phyloP scores from a whole-genome alignment of 2,113 vertebrate genomes.

The Gallinago paraguaiae region DNA sequence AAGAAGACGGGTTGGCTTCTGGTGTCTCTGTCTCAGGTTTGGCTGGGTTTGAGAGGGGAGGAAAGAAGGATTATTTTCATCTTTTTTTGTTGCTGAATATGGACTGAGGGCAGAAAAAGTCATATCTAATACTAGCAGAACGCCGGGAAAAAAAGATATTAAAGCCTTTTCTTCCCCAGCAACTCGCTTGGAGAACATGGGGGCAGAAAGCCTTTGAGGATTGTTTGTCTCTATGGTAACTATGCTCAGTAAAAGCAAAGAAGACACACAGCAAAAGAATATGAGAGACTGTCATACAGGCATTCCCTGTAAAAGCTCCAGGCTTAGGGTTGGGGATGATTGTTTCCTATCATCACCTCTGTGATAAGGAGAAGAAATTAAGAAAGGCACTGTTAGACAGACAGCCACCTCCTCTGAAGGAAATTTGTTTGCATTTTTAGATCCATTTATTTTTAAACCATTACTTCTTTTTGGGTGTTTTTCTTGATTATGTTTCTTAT shows the following conservation, averaged over 20 bases:
- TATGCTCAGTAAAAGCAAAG: neutral
- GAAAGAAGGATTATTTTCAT: neutral
- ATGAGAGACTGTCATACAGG: neutral
- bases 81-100: neutral
- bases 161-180: neutral
- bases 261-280: neutral
- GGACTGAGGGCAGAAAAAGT: neutral
- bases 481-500: neutral
- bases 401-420: neutral
- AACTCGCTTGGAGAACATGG: neutral
- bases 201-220: neutral
- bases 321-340: neutral
- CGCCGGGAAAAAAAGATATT: neutral
- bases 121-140: neutral
- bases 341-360: neutral
- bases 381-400: neutral
- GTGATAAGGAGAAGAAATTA: neutral
- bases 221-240: slow-evolving; percentile 60
- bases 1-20: neutral
- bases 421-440: neutral
- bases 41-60: neutral
- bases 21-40: neutral
- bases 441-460: neutral
- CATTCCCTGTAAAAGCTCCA: neutral
- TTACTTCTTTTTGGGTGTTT: neutral